Evolutionary conservation across 2,797 vertebrate species (phyloP).

Genomic region (Lacerta viridis): DNA sequence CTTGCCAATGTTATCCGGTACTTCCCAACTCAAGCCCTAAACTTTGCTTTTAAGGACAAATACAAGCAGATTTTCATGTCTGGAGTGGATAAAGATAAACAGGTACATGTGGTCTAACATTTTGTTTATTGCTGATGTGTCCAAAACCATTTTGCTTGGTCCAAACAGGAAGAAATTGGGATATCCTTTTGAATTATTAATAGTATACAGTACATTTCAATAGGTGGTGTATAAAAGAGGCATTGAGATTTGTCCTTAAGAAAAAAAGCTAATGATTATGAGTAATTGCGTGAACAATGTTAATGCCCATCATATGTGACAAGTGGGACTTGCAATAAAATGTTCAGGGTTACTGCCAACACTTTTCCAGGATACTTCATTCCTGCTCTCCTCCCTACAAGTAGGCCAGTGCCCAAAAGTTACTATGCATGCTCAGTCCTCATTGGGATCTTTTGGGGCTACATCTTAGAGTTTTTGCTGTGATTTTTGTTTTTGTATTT

Average conservation of each 20-base stretch:
- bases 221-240: background rate
- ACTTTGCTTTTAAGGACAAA: conserved; percentile 79
- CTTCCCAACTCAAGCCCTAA: conserved; percentile 76
- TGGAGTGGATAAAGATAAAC: conserved; percentile 73
- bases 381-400: too few species aligned
- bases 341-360: too few species aligned
- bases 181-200: background rate
- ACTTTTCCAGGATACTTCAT: too few species aligned
- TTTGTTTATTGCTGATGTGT: background rate
- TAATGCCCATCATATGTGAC: too few species aligned
- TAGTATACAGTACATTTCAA: background rate
- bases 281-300: background rate
- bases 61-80: conserved; percentile 70
- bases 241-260: background rate
- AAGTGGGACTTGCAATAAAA: too few species aligned
- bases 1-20: conserved; percentile 65
- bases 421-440: too few species aligned
- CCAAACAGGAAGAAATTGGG: background rate
- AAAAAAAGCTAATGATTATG: background rate
- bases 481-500: too few species aligned
- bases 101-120: conserved; percentile 62
- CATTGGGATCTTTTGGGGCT: too few species aligned
- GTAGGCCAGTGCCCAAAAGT: too few species aligned
- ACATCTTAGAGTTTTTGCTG: too few species aligned
- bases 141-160: background rate